These are phyloP conservation scores for Epinotia nisella DNA, from an alignment of 2,888 invertebrate species.

Conservation along the genomic window DNA sequence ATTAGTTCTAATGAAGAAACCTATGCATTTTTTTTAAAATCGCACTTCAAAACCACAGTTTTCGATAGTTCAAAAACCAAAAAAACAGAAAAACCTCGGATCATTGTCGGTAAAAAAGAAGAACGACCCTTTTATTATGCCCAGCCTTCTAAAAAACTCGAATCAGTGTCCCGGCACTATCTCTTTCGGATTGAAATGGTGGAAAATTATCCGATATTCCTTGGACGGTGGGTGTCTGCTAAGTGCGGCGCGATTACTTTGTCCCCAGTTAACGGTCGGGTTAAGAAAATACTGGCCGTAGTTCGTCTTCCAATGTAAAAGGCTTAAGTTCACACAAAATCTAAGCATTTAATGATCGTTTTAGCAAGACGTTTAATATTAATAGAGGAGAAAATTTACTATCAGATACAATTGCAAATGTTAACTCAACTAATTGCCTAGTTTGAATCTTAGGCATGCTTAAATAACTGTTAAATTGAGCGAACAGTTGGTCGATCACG, in stretches of 20 bases:
- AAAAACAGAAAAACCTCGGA: too few relatives aligned
- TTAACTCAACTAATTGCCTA: conserved; percentile 18
- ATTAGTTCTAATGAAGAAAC: too few relatives aligned
- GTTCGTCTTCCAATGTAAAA: neutral
- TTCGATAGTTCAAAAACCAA: too few relatives aligned
- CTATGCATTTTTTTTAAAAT: too few relatives aligned
- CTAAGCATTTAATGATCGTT: neutral
- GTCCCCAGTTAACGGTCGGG: conserved; percentile 23
- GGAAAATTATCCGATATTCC: conserved; percentile 44
- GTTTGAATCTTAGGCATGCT: neutral
- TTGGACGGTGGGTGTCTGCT: conserved; percentile 21
- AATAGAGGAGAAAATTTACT: conserved; percentile 6
- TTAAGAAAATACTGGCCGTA: conserved; percentile 24
- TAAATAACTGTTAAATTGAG: neutral
- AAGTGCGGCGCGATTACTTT: conserved; percentile 40
- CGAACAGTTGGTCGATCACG: too few relatives aligned
- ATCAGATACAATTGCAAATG: conserved; percentile 12
- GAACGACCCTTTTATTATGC: too few relatives aligned
- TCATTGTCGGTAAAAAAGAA: too few relatives aligned
- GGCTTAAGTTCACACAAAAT: neutral
- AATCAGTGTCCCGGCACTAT: conserved; percentile 7
- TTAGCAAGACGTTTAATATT: neutral
- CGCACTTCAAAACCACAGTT: too few relatives aligned
- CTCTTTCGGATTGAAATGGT: conserved; percentile 40
- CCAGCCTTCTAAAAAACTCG: conserved; percentile 3